Percentiles rank a stretch among this genome's conserved stretches.
These are phyloP conservation scores for Okamejei kenojei DNA, from an alignment of 2,797 vertebrate species.

Conservation along the genomic window DNA sequence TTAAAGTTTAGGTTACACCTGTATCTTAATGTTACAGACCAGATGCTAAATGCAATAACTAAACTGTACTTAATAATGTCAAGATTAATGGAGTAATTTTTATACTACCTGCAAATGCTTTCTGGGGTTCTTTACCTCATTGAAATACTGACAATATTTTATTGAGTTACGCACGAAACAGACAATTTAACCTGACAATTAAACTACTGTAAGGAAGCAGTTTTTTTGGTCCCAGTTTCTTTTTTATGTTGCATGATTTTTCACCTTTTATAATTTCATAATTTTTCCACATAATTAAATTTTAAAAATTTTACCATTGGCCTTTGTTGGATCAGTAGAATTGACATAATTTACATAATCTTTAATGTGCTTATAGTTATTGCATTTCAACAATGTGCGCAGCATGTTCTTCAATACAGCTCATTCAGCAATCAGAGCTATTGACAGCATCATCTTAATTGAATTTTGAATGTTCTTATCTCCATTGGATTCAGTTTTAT, in stretches of 20 bases:
- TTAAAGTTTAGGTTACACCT: conserved; percentile 44
- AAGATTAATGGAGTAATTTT: not conserved
- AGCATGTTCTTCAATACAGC: not conserved
- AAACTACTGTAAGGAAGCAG: conserved; percentile 2
- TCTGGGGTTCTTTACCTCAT: not conserved
- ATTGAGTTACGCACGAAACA: not conserved
- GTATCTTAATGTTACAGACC: not conserved
- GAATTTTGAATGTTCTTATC: conserved; percentile 73
- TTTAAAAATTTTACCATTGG: not conserved
- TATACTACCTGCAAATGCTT: not conserved
- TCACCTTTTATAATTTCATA: not conserved
- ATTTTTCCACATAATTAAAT: conserved; percentile 8
- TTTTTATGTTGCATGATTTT: conserved; percentile 9
- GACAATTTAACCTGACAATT: conserved; percentile 15
- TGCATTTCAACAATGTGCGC: not conserved
- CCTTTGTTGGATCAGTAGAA: conserved; percentile 22
- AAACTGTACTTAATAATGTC: not conserved
- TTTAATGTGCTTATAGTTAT: conserved; percentile 21
- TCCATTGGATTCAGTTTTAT: conserved; percentile 77
- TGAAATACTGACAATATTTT: not conserved
- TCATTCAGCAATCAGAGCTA: not conserved
- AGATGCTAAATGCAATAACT: not conserved
- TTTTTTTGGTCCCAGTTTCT: not conserved
- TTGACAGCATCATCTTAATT: conserved; percentile 59
- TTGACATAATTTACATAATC: not conserved